A percentile compares a stretch with the other conserved stretches of the same genome.
phyloP scores from a whole-genome alignment of 1,140 invertebrate species.

The Arctopsyche grandis region DNA sequence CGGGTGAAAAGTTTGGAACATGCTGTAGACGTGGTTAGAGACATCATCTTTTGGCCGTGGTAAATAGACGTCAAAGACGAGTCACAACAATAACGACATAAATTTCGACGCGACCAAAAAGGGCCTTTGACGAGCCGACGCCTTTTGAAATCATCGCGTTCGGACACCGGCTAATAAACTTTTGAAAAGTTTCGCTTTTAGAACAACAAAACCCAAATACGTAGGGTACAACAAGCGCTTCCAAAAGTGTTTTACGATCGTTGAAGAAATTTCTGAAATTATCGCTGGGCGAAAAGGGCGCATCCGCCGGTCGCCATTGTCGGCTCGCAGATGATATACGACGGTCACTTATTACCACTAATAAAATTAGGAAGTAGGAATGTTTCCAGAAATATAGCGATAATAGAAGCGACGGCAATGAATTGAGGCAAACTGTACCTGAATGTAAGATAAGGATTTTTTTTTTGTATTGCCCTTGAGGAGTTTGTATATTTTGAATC shows the following conservation, averaged over 20 bases:
- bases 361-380: too few relatives aligned
- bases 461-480: too few relatives aligned
- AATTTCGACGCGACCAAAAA: constrained; percentile 27
- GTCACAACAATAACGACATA: constrained; percentile 37
- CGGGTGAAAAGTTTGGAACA: not conserved
- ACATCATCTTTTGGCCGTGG: constrained; percentile 1
- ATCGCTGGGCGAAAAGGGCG: not conserved
- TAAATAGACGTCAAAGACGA: constrained; percentile 4
- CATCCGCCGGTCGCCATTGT: not conserved
- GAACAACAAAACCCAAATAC: too few relatives aligned
- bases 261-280: not conserved
- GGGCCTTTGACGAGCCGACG: constrained; percentile 1
- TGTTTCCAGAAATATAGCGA: too few relatives aligned
- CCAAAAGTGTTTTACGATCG: not conserved
- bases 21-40: not conserved
- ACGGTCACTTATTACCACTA: not conserved
- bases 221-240: not conserved
- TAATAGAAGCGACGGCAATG: too few relatives aligned
- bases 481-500: too few relatives aligned
- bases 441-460: too few relatives aligned
- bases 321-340: not conserved
- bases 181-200: not conserved
- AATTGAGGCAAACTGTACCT: too few relatives aligned
- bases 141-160: constrained; percentile 1
- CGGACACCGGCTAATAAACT: constrained; percentile 1